Evolutionary conservation across 2,113 vertebrate species (phyloP), one percentile per base, ranked within the genome.

Genomic region (Anseranas semipalmata): DNA sequence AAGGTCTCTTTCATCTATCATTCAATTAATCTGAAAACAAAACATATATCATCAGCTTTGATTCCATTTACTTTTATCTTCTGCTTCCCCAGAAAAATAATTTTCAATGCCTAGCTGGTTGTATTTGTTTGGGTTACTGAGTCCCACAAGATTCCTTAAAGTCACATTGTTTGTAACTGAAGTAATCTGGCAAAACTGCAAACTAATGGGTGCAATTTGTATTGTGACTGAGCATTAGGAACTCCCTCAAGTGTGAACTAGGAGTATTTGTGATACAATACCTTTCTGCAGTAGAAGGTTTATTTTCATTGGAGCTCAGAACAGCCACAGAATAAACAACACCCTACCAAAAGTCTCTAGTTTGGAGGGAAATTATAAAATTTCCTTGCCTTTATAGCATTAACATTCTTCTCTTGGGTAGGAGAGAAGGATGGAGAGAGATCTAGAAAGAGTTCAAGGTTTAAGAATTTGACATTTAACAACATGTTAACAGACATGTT

Each of bases 271-370:
- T 60, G 62, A 66, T 41, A 28, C 14, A 53, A 60, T 27, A 45
- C 7, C 4, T 45, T 70, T 65, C 24, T 24, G 30, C 20, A 92
- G 7, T 7, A 73, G 48, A 87, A 85, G 68, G 73, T 58, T 58
- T 59, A 11, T 71, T 83, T 91, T 70, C 37, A n/a, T 3, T 58
- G 48, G 16, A 11, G 6, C 16, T 79, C 32, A 41, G 16, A 85
- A 82, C 21, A 82, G 32, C 35, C 66, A 48, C 6, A 33, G 50
- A 86, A 89, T 53, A 93, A 84, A 74, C n/a, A 32, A 79, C 5
- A 41, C 0, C 12, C 55, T 35, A 78, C 55, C 0, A 77, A 74
- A 70, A 62, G 27, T 0, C 1, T 17, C 14, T 50, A 0, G 3
- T 53, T 87, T 70, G 62, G 22, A 87, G 10, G 14, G 4, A 91